Evolutionary conservation across 2,888 invertebrate species (phyloP), one percentile per base, ranked within the genome.

Genomic region (Uropetala carovei): DNA sequence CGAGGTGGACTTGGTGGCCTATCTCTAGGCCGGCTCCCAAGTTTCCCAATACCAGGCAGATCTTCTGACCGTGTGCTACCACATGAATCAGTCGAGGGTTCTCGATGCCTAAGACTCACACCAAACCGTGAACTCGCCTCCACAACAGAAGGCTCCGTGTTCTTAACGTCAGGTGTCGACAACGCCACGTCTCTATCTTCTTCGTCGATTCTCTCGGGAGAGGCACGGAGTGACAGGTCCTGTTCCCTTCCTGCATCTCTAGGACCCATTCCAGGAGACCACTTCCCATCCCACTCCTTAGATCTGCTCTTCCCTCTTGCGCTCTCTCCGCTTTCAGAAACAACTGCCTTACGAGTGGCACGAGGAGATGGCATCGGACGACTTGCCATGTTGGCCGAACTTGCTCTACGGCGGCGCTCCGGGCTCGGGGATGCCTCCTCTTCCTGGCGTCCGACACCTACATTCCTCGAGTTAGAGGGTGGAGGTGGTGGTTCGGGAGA

Each of bases 71-170:
- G 96, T 57, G 96, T 95, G 91, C 95, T 96, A 93, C 96, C 96
- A 94, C 96, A 96, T 86, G 96, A 96, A 93, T 96, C 96, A 0
- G 96, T 96, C 8, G 96, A 96, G 3, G 96, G 96, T 93, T 97
- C 97, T 81, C 97, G 96, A 86, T 94, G 94, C 92, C 97, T 96
- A 93, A 97, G 95, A 94, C 96, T 97, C 3, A 97, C 97, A 0
- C 97, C 97, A 93, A 97, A 97, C 92, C 97, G 95, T 56, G 97
- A 97, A 94, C 97, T 97, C 91, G 97, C 97, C 94, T 97, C 97
- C 94, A 97, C 97, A 0, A 97, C 97, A 83, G 96, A 97, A 27
- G 97, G 97, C 75, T 97, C 96, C 43, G 96, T 92, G 92, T 92
- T 93, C n/a, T 92, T 83, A 9, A 93, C 93, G 85, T 93, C 93